Evolutionary conservation across 2,113 vertebrate genomes (phyloP), one percentile per base, ranked within the genome.

Genomic region (Suricata suricatta): DNA sequence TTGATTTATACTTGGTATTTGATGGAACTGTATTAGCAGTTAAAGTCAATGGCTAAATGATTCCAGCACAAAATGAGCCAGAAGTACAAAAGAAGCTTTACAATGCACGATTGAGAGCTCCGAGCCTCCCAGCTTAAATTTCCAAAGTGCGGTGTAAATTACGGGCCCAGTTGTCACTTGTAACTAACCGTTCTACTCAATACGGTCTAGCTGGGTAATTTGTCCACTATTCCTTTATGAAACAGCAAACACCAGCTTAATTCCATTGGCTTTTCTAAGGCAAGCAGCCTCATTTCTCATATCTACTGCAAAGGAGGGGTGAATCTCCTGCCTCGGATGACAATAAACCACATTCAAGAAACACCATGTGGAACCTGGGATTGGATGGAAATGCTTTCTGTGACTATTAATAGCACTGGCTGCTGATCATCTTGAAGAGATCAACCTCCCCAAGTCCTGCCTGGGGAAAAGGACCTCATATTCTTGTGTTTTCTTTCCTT

Each of bases 1-100:
- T 97, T 99, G 99, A 99, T 99, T 99, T 99, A 99, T 98, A 47
- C 98, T 98, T 98, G 95, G 98, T 97, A 96, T 98, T 98, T 98
- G 84, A 90, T 97, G 98, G 97, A 97, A 96, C 96, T 98, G 97
- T 97, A 98, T 98, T 98, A 99, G 98, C 98, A 97, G 98, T 98
- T 98, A 97, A 97, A 98, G 98, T 98, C 98, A 98, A 90, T 98
- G 96, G 96, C 96, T 98, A 98, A 99, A 98, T 54, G 98, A 98
- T 98, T 97, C 98, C 93, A 90, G 96, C 95, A 88, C 97, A 97
- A 97, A 98, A 98, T n/a, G 95, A 98, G 92, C 74, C 95, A 94
- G 96, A 97, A 98, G 97, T 91, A 98, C 98, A 98, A 98, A 98
- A 68, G 97, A 72, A 98, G 88, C 60, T 97, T 98, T 88, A 33